Base-by-base conservation (phyloP, 1,140 invertebrate species). In the Vanessa atalanta region DNA sequence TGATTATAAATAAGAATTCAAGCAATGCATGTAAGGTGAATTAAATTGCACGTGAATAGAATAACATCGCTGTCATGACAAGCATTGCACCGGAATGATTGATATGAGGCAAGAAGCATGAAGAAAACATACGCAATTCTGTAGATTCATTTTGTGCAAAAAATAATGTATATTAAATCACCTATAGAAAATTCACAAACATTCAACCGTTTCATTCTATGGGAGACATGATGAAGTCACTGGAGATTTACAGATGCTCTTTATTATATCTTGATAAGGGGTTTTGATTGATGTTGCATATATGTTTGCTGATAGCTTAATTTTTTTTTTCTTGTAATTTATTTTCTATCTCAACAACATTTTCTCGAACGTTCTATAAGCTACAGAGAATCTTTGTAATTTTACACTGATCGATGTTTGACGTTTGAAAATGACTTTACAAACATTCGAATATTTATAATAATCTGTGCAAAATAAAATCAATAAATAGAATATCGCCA, bases 11-110 rank as follows among this genome's bases (percentile, higher is more conserved):
- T 70, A 70, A 72, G 50, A 64, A 74, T 74, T 69, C 57, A 65
- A 48, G 64, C 60, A 75, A 75, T 70, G 69, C 53, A 75, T 67
- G 73, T 65, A 65, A 79, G 70, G 72, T 79, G 77, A 83, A 79
- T 81, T 79, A 79, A 76, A 79, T 81, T 77, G 76, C 51, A 67
- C 55, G 68, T 71, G 75, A 75, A 72, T 79, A 78, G 77, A 75
- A 83, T 83, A 82, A 84, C 79, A 84, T 88, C 84, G 81, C 78
- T 75, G 75, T 77, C 79, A 69, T 79, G 82, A 83, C 82, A 84
- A 50, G 60, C 61, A 69, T 69, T 70, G 72, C 61, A 60, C 72
- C 61, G 66, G 50, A 61, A 70, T 74, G 72, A 74, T 74, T 74
- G 72, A 74, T 74, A 64, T 26, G 16, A 37, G 53, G 68, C 68